phyloP scores from a whole-genome alignment of 1,140 invertebrate species.

The Dreissena rostriformis region DNA sequence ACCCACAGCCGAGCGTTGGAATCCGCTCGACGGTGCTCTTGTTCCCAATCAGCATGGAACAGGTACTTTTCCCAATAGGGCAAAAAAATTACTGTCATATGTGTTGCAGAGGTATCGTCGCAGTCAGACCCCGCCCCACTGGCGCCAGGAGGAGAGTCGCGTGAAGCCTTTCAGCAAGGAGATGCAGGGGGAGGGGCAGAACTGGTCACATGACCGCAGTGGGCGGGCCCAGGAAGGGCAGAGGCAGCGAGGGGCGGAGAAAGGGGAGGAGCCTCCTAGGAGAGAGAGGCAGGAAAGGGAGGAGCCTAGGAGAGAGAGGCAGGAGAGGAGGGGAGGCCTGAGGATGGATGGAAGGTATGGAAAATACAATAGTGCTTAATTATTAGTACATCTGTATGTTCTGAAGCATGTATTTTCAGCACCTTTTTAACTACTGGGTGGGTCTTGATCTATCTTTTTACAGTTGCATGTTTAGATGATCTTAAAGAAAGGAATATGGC shows the following conservation, averaged over 20 bases:
- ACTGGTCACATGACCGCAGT: constrained; percentile 16
- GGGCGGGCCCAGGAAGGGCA: not conserved
- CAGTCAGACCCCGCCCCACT: constrained; percentile 58
- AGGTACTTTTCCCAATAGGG: no score
- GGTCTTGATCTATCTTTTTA: no score
- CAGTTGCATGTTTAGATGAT: no score
- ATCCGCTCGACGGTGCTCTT: no score
- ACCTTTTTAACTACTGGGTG: no score
- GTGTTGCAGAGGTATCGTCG: not conserved
- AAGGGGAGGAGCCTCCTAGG: not conserved
- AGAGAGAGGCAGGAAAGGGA: not conserved
- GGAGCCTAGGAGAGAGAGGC: not conserved
- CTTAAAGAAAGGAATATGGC: no score
- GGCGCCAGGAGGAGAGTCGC: constrained; percentile 40
- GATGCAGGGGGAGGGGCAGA: not conserved
- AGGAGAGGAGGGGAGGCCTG: constrained; percentile 2
- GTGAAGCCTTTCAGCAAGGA: not conserved
- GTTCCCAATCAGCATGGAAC: no score
- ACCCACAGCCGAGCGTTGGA: no score
- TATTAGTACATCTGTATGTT: not conserved
- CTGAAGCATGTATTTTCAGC: no score
- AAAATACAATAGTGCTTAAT: not conserved
- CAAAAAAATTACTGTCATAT: no score
- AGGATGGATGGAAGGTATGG: constrained; percentile 6
- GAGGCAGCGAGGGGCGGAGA: not conserved